A percentile compares a stretch with the other conserved stretches of the same genome.
Conservation (phyloP, 2,797 vertebrate genomes). For the Potorous gilbertii region DNA sequence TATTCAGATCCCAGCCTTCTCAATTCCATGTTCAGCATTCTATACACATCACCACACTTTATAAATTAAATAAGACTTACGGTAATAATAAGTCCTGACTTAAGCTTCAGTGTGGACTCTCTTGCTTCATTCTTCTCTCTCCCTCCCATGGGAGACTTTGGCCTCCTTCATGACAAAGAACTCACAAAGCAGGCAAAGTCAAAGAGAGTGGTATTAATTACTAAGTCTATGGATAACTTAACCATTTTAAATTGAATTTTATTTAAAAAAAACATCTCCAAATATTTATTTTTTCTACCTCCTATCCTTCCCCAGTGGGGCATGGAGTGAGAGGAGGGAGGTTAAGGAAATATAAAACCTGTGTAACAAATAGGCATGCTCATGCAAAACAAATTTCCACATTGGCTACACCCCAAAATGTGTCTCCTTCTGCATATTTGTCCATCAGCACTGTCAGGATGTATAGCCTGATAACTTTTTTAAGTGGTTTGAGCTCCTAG, state of each 20-base stretch:
- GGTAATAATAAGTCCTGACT: neutral
- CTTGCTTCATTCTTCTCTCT: neutral
- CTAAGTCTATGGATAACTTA: neutral
- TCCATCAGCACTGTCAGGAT: neutral
- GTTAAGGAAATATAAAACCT: neutral
- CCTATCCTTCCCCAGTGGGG: neutral
- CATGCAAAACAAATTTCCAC: neutral
- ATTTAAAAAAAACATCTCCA: neutral
- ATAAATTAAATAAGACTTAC: neutral
- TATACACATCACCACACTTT: neutral
- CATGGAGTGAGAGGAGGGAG: fast-evolving
- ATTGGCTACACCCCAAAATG: neutral
- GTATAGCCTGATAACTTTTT: neutral
- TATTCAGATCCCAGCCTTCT: neutral
- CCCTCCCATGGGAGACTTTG: neutral
- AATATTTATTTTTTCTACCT: neutral
- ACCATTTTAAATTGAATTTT: neutral
- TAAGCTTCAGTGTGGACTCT: neutral
- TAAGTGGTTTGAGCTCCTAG: neutral
- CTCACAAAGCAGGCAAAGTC: neutral
- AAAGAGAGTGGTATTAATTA: neutral
- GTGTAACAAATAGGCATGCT: neutral
- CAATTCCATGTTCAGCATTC: neutral
- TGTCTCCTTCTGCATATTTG: neutral
- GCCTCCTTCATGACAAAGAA: neutral